Evolutionary conservation across 1,140 invertebrate genomes (phyloP).

Genomic region (Drosophila orena): DNA sequence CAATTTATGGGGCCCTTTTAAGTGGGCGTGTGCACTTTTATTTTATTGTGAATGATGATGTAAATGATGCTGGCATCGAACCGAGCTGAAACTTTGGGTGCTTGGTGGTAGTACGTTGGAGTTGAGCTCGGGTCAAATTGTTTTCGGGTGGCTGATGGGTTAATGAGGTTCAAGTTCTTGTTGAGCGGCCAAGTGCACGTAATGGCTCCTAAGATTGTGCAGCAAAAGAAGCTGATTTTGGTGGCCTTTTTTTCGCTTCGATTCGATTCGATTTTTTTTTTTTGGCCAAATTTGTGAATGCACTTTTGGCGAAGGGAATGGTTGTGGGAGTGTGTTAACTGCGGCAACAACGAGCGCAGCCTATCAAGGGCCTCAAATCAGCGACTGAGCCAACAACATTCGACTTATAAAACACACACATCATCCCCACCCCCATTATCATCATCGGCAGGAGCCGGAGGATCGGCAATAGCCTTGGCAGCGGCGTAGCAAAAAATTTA

Average conservation of each 20-base stretch:
- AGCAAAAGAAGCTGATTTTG: slow-evolving; percentile 38
- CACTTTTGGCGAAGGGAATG: slow-evolving; percentile 31
- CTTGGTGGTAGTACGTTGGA: slow-evolving; percentile 31
- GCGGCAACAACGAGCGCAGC: slow-evolving; percentile 58
- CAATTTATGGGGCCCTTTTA: slow-evolving; percentile 82
- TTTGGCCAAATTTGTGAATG: slow-evolving; percentile 19
- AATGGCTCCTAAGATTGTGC: slow-evolving; percentile 43
- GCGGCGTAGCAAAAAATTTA: slow-evolving; percentile 79
- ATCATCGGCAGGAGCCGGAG: slow-evolving; percentile 44
- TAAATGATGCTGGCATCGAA: slow-evolving; percentile 75
- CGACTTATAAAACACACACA: slow-evolving; percentile 80
- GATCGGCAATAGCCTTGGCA: slow-evolving; percentile 65
- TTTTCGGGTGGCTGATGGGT: slow-evolving; percentile 66
- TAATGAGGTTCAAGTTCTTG: slow-evolving; percentile 67
- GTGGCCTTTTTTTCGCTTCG: not conserved
- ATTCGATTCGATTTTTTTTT: not conserved
- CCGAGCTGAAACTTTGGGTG: slow-evolving; percentile 37
- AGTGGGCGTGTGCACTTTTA: slow-evolving; percentile 82
- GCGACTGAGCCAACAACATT: slow-evolving; percentile 65
- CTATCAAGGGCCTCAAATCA: slow-evolving; percentile 72
- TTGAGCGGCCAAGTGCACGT: slow-evolving; percentile 43
- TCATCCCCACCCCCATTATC: slow-evolving; percentile 72
- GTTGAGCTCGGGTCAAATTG: slow-evolving; percentile 69
- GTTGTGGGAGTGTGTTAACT: slow-evolving; percentile 78
- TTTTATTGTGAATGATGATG: slow-evolving; percentile 84